phyloP scores from a whole-genome alignment of 2,888 invertebrate genomes.

The Tetragnatha montana region DNA sequence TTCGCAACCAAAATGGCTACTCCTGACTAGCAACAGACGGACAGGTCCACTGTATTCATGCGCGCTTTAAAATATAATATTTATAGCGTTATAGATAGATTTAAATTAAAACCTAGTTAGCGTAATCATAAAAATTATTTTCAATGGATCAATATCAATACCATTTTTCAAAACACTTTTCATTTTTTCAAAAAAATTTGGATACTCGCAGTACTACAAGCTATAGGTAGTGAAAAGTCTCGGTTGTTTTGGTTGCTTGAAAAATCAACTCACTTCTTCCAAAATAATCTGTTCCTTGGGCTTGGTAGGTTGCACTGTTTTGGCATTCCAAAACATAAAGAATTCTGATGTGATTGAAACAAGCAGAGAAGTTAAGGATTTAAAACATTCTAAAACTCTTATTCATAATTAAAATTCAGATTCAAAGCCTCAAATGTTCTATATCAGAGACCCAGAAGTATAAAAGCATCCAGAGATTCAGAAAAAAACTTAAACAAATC shows the following conservation, averaged over 20 bases:
- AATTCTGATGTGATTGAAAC: no score
- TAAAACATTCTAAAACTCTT: no score
- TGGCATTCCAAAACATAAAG: no score
- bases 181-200: constrained; percentile 1
- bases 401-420: no score
- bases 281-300: no score
- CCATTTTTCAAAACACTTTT: background rate
- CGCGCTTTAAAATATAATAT: constrained; percentile 29
- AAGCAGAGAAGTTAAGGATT: no score
- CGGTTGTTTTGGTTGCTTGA: constrained; percentile 63
- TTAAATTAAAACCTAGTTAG: background rate
- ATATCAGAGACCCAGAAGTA: no score
- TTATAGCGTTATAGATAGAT: background rate
- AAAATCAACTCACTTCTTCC: constrained; percentile 37
- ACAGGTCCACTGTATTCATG: constrained; percentile 59
- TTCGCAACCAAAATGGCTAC: constrained; percentile 83
- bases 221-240: constrained; percentile 61
- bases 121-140: background rate
- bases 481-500: no score
- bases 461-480: no score
- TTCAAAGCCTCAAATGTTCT: no score
- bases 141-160: background rate
- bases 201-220: constrained; percentile 45
- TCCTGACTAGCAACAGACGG: constrained; percentile 62
- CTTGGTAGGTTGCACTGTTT: no score